Conservation (phyloP, 2,113 vertebrate species). For the Platycercus adscitus region DNA sequence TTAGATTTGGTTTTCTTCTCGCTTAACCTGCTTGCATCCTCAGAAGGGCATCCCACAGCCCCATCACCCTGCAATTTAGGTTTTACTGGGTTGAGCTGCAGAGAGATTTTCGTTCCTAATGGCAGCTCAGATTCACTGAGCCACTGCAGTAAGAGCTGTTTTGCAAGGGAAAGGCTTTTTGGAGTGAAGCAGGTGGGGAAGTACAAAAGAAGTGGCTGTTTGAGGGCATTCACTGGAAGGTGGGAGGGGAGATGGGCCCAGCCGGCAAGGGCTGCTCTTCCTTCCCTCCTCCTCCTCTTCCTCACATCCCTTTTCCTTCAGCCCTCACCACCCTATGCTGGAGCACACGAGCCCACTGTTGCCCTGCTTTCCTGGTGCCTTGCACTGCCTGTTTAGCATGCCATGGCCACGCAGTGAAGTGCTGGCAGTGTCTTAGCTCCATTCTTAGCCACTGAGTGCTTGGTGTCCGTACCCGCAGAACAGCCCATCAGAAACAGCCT, state of each 20-base stretch:
- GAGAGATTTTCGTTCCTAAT: background rate
- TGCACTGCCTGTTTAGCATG: background rate
- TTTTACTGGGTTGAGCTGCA: background rate
- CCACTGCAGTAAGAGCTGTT: background rate
- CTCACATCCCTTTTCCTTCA: background rate
- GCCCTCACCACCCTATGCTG: background rate
- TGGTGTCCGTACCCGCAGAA: rapidly evolving
- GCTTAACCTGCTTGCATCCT: background rate
- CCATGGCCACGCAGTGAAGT: background rate
- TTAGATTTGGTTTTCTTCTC: background rate
- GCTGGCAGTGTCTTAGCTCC: background rate
- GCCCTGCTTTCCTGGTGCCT: background rate
- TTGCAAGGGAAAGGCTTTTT: background rate
- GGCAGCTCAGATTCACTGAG: background rate
- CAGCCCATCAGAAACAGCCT: background rate
- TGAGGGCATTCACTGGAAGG: background rate
- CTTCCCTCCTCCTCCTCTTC: background rate
- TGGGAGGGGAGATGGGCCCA: background rate
- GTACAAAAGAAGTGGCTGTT: background rate
- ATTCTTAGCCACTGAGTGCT: rapidly evolving
- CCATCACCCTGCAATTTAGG: background rate
- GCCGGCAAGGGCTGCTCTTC: background rate
- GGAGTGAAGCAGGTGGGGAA: background rate
- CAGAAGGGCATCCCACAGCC: background rate
- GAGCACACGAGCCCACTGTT: background rate